A percentile compares a stretch with the other conserved stretches of the same genome.
Evolutionary conservation across 2,888 invertebrate genomes (phyloP).

Genomic region (Phorcus lineatus): DNA sequence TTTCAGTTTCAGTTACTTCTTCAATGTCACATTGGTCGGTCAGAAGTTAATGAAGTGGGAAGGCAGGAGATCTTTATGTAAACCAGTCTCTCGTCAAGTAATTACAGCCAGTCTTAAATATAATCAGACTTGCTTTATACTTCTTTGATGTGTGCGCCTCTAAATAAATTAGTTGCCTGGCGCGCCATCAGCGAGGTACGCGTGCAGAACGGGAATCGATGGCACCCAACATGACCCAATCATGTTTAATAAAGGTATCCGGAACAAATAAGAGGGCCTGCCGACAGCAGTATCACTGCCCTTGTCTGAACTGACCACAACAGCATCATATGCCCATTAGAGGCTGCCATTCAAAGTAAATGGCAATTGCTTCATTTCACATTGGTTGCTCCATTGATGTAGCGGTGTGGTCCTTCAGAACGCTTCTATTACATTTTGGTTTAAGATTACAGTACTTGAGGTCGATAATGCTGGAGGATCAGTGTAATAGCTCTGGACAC

Average conservation of each 20-base stretch:
- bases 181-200: not conserved
- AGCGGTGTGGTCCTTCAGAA: not conserved
- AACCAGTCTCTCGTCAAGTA: not conserved
- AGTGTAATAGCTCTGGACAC: not conserved
- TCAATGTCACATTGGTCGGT: too few species aligned
- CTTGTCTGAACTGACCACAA: not conserved
- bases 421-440: not conserved
- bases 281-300: not conserved
- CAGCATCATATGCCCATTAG: not conserved
- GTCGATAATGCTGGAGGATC: not conserved
- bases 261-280: not conserved
- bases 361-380: not conserved
- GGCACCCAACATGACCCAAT: not conserved
- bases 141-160: not conserved
- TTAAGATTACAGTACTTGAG: not conserved
- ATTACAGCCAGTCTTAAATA: not conserved
- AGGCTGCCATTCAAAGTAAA: not conserved
- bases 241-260: not conserved
- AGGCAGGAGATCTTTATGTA: not conserved
- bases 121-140: constrained; percentile 4
- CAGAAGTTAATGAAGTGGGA: not conserved
- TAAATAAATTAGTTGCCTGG: not conserved
- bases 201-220: not conserved
- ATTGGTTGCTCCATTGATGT: not conserved
- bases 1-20: too few species aligned